Evolutionary conservation across 2,888 invertebrate genomes (phyloP).

Genomic region (Drepanosiphum platanoidis): DNA sequence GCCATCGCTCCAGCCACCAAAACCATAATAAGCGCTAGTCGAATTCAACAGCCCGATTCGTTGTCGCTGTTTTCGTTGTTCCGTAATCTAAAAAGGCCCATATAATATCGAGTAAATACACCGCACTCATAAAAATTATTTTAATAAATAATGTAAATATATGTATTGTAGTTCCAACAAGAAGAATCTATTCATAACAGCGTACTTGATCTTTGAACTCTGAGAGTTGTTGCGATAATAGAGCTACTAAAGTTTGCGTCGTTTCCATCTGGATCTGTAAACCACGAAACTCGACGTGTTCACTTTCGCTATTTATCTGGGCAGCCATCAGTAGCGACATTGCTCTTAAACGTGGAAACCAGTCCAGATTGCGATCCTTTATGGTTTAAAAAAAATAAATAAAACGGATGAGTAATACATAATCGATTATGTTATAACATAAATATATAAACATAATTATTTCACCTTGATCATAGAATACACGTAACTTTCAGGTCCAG

Average conservation of each 20-base stretch:
- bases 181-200: neutral
- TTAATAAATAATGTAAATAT: no score
- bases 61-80: conserved; percentile 94
- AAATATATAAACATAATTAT: neutral
- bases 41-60: conserved; percentile 87
- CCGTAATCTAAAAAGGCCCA: conserved; percentile 91
- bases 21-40: conserved; percentile 72
- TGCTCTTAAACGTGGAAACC: conserved; percentile 98
- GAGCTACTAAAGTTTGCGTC: conserved; percentile 82
- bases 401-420: conserved; percentile 27
- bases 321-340: conserved; percentile 81
- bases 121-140: no score
- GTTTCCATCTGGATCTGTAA: conserved; percentile 86
- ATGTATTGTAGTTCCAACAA: neutral
- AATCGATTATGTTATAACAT: neutral
- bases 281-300: conserved; percentile 90
- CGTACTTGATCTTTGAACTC: conserved; percentile 90
- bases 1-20: neutral
- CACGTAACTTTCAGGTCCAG: conserved; percentile 99
- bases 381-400: conserved; percentile 27
- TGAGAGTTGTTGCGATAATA: conserved; percentile 84
- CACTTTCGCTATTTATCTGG: conserved; percentile 91
- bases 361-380: conserved; percentile 92
- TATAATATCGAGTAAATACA: no score
- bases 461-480: conserved; percentile 85